Evolutionary conservation across 53 echinoderm and acorn worm genomes (phyloP).

Genomic region (Crossaster papposus): DNA sequence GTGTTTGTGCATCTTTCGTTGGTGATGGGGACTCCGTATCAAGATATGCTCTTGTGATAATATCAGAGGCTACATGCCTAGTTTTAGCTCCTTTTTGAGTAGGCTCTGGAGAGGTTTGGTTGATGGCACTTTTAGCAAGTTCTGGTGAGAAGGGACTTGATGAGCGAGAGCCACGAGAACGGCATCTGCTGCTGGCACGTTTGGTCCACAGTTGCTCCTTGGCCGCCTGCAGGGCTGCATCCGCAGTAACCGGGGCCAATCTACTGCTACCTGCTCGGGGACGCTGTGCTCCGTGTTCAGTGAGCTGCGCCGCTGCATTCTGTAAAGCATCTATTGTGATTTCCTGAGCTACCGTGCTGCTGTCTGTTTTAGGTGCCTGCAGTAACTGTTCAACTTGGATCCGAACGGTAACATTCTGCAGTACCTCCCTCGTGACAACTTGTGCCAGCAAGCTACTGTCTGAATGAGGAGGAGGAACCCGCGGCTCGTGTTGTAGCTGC

Average conservation of each 20-base stretch:
- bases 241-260: conserved; percentile 5
- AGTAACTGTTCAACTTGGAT: conserved; percentile 7
- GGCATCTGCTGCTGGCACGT: conserved; percentile 36
- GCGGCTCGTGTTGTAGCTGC: conserved; percentile 13
- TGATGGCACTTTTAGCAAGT: conserved; percentile 25
- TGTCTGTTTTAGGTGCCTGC: conserved; percentile 9
- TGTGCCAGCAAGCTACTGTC: conserved; percentile 49
- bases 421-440: conserved; percentile 24
- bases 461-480: not conserved
- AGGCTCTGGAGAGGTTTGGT: conserved; percentile 33
- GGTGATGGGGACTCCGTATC: conserved; percentile 18
- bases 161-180: conserved; percentile 36
- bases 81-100: not conserved
- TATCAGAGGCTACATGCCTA: conserved; percentile 42
- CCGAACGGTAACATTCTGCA: conserved; percentile 7
- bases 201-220: conserved; percentile 31
- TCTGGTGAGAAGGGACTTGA: conserved; percentile 48
- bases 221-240: conserved; percentile 34
- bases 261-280: conserved; percentile 15
- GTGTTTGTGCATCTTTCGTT: conserved; percentile 13
- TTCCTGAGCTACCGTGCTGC: conserved; percentile 32
- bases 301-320: conserved; percentile 26
- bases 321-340: conserved; percentile 1
- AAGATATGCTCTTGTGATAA: not conserved
- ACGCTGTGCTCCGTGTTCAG: not conserved